Evolutionary conservation across 2,888 invertebrate genomes (phyloP), one percentile per base, ranked within the genome.

Genomic region (Lobophora halterata): DNA sequence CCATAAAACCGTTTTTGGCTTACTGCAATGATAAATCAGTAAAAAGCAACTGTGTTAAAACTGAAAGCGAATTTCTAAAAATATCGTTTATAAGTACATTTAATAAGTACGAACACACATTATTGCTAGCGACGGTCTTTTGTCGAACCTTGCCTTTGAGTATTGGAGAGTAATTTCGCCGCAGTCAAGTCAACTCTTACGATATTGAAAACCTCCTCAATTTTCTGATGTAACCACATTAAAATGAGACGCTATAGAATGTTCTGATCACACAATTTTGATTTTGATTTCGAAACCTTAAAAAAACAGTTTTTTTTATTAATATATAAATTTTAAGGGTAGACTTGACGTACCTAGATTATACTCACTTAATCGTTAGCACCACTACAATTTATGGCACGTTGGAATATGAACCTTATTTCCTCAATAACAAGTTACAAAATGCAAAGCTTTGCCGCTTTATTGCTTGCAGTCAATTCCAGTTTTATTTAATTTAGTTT

Each of bases 401-500:
- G 55, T 72, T 65, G 59, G 66, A 72, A 71, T 65, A 59, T 57
- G 55, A 58, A 60, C 54, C 55, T 55, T 59, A 61, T 39, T 49
- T 30, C 39, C 48, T 53, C 49, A 28, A 47, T 30, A 35, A 47
- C 55, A 55, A 53, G 47, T 49, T 62, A 51, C 39, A 53, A 65
- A 68, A 70, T 65, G 73, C 65, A 65, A 64, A 52, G 58, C 65
- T 56, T 49, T 49, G 30, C 58, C 58, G 59, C 58, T 60, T 62
- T 71, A 72, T 72, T 74, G 70, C 72, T 72, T 63, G 63, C 63
- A 66, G 64, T 76, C 73, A 75, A 74, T 71, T 77, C 68, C 69
- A 58, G 60, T 54, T 53, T 49, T 49, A 49, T 48, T 63, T 68
- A 66, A 60, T 51, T 28, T 37, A 27, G 26, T 52, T 49, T 45